Base-by-base conservation (phyloP, 2,888 invertebrate genomes). In the Eurytoma adleriae region DNA sequence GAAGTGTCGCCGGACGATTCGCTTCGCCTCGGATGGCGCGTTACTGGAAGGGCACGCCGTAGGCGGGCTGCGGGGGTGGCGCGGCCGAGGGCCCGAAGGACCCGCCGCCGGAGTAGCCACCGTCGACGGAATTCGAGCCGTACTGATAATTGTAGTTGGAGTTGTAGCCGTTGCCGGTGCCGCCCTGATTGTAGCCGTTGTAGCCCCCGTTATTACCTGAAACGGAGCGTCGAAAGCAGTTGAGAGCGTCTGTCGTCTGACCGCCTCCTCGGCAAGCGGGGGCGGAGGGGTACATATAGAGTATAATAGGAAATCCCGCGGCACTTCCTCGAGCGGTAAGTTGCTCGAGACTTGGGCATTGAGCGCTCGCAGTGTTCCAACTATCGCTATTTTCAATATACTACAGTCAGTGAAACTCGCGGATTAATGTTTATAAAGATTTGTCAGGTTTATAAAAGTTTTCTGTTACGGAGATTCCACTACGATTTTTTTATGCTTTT, bases 31-130 rank as follows among this genome's bases (percentile, higher is more conserved):
- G 4, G 64, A 16, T n/a, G 24, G 24, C 10, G 16, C 54, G 20
- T 79, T 83, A 88, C 79, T 85, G 87, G 83, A 87, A 89, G 48
- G 90, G 86, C 24, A 90, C 88, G n/a, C 90, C 90, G 75, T 90
- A 90, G 10, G 86, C 86, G 2, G 89, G 82, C 72, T 87, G 85
- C 4, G 89, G 85, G 62, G 81, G 71, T 24, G 78, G 70, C 12
- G 76, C 56, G 3, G 59, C 67, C 56, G 83, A 83, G 24, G 87
- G 83, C 69, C 86, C 87, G 54, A 86, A 87, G 75, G 84, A 86
- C 48, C 86, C 87, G 14, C 87, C 83, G 10, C 84, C 84, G 83
- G 86, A 86, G 82, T 84, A 84, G 82, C 84, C 87, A 81, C 83
- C 86, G 80, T 89, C 89, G 83, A 86, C 76, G 20, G 87, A 83